Evolutionary conservation across 2,888 invertebrate species (phyloP).

Genomic region (Dicycla oo): DNA sequence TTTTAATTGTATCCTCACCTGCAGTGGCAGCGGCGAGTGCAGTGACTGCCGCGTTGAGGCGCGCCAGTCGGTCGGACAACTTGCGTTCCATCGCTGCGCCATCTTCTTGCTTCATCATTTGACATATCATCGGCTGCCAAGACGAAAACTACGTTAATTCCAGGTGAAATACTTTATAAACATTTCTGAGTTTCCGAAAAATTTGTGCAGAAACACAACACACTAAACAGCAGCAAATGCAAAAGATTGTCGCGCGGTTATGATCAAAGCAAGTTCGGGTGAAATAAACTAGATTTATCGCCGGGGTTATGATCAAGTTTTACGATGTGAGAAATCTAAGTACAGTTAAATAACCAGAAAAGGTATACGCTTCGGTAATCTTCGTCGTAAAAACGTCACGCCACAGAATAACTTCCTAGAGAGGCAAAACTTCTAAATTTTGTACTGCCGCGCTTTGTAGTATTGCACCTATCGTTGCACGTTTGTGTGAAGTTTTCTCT

Average conservation of each 20-base stretch:
- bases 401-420: no score
- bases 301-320: not conserved
- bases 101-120: conserved; percentile 49
- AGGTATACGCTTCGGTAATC: not conserved
- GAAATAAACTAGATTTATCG: not conserved
- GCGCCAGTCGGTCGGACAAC: conserved; percentile 60
- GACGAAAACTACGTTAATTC: not conserved
- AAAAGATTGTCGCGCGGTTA: not conserved
- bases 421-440: not conserved
- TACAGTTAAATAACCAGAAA: not conserved
- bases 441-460: not conserved
- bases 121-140: conserved; percentile 28
- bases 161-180: not conserved
- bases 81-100: conserved; percentile 47
- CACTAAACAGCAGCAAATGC: not conserved
- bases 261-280: not conserved
- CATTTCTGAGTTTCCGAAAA: not conserved
- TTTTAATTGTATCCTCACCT: not conserved
- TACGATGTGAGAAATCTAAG: not conserved
- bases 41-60: conserved; percentile 71
- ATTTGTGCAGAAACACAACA: not conserved
- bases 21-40: conserved; percentile 56
- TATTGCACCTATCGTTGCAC: not conserved
- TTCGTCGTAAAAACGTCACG: not conserved
- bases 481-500: not conserved